phyloP scores from a whole-genome alignment of 2,797 vertebrate genomes.

The Epinephelus coioides region DNA sequence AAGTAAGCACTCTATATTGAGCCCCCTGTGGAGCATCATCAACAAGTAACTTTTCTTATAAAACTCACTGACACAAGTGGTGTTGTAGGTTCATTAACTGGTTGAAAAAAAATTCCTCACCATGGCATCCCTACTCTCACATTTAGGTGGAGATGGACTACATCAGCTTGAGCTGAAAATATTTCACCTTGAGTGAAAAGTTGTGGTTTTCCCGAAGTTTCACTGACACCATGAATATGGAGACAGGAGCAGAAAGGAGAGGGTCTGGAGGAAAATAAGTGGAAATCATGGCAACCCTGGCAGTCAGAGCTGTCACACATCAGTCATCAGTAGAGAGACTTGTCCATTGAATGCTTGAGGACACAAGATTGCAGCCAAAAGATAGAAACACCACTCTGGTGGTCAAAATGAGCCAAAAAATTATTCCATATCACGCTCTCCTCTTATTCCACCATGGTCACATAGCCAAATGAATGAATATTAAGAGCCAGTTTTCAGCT shows the following conservation, averaged over 20 bases:
- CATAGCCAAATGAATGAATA: background rate
- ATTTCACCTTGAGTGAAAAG: conserved; percentile 4
- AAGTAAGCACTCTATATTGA: no score
- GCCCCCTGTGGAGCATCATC: no score
- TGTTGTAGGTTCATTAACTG: no score
- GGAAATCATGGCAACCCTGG: background rate
- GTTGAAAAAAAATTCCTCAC: no score
- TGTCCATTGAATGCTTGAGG: background rate
- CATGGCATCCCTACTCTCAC: no score
- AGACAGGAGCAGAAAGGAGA: background rate
- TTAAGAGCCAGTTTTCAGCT: background rate
- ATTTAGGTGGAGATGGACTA: background rate
- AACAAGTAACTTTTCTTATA: no score
- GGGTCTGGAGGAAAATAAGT: background rate
- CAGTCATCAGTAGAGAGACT: background rate
- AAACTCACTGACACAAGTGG: no score
- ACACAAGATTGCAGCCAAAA: conserved; percentile 2
- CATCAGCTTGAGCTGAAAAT: conserved; percentile 6
- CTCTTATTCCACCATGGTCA: background rate
- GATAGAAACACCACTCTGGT: background rate
- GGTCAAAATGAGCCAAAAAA: background rate
- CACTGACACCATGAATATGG: conserved; percentile 1
- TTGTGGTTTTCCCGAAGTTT: background rate
- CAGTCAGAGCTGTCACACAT: conserved; percentile 19
- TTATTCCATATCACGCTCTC: background rate